Conservation (phyloP, 64 coral and sea anemone species). For the Pocillopora verrucosa region DNA sequence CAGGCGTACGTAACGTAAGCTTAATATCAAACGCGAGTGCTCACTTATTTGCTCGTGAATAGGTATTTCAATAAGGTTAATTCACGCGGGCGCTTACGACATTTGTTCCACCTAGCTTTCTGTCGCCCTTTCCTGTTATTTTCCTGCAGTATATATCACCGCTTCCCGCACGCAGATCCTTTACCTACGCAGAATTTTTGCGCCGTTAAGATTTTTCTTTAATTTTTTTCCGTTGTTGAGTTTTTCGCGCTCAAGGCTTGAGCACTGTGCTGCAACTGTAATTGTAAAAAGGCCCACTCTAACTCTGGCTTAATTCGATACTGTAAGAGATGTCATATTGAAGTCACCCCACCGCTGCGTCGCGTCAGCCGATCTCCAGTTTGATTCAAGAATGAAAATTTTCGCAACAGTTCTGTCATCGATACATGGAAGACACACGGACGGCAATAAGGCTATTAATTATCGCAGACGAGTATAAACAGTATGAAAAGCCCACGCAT, state of each 20-base stretch:
- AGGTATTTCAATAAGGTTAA: not conserved
- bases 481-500: not conserved
- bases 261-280: not conserved
- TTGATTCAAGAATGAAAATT: not conserved
- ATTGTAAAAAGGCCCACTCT: not conserved
- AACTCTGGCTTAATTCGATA: constrained; percentile 10
- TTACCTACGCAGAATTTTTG: constrained; percentile 15
- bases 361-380: not conserved
- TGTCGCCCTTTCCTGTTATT: constrained; percentile 49
- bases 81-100: not conserved
- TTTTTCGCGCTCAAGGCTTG: not conserved
- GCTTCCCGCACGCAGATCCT: constrained; percentile 59
- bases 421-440: constrained; percentile 8
- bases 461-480: not conserved
- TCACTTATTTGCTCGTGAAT: not conserved
- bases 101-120: constrained; percentile 24
- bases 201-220: not conserved
- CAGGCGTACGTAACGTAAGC: not conserved
- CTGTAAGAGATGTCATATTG: not conserved
- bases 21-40: not conserved
- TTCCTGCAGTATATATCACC: not conserved
- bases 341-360: not conserved
- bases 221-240: not conserved
- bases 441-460: not conserved
- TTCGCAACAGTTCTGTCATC: constrained; percentile 24